Evolutionary conservation across 2,797 vertebrate species (phyloP).

Genomic region (Poecilia velifera): DNA sequence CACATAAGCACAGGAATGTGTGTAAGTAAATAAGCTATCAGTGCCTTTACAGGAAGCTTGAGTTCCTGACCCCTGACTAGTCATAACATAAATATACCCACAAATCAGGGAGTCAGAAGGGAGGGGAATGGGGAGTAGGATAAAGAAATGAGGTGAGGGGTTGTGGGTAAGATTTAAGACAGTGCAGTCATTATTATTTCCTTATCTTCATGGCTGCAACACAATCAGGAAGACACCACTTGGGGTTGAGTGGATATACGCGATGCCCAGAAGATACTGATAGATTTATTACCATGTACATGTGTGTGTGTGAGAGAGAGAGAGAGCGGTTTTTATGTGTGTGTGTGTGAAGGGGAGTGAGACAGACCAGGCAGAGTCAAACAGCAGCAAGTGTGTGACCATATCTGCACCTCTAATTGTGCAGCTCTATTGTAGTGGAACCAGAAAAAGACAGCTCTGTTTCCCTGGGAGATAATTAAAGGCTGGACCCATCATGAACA

Average conservation of each 20-base stretch:
- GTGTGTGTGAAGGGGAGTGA: conserved; percentile 21
- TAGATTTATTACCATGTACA: conserved; percentile 66
- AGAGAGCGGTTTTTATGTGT: neutral
- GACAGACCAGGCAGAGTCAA: conserved; percentile 44
- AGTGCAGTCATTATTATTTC: conserved; percentile 68
- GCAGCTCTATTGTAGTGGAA: conserved; percentile 80
- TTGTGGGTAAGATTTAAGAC: conserved; percentile 48
- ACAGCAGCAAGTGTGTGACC: conserved; percentile 60
- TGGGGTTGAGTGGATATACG: conserved; percentile 62
- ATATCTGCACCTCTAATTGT: conserved; percentile 74
- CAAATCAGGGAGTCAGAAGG: conserved; percentile 13
- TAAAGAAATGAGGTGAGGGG: conserved; percentile 4
- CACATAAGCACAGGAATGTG: conserved; percentile 39
- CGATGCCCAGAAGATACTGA: conserved; percentile 57
- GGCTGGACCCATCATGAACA: conserved; percentile 77
- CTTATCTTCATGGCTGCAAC: conserved; percentile 66
- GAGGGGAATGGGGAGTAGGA: neutral
- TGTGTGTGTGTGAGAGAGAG: conserved; percentile 1
- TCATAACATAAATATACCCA: conserved; percentile 49
- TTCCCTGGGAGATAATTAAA: conserved; percentile 80
- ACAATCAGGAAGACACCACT: conserved; percentile 76
- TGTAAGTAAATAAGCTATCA: conserved; percentile 65
- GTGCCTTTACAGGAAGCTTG: conserved; percentile 63
- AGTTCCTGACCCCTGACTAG: conserved; percentile 54
- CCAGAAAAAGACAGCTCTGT: conserved; percentile 78